Conservation (phyloP, 2,888 invertebrate genomes). For the Lithosia quadra region DNA sequence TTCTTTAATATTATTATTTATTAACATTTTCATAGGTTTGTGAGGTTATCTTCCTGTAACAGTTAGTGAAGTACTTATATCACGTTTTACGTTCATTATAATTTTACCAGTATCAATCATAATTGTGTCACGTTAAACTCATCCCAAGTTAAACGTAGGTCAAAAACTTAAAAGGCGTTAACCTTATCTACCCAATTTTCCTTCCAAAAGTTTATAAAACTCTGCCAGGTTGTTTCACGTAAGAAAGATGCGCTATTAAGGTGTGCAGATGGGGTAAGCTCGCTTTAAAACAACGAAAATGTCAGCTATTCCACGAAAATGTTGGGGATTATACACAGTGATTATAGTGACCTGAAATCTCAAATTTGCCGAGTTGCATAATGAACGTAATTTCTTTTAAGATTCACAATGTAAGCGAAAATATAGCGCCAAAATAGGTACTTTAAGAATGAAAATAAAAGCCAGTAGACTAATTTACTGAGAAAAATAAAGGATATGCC, state of each 20-base stretch:
- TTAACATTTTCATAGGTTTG: too few species aligned
- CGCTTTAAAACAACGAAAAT: constrained; percentile 16
- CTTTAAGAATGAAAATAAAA: not conserved
- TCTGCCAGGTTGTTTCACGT: not conserved
- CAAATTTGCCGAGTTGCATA: constrained; percentile 15
- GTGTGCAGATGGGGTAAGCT: constrained; percentile 6
- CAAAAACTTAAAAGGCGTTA: constrained; percentile 8
- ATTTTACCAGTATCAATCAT: not conserved
- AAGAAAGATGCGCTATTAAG: constrained; percentile 11
- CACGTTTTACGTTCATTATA: too few species aligned
- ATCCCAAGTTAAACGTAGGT: not conserved
- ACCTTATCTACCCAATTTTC: constrained; percentile 4
- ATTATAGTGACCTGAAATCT: constrained; percentile 15
- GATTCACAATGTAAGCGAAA: constrained; percentile 10
- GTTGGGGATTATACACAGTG: constrained; percentile 11
- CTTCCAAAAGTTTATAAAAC: not conserved
- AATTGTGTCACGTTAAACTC: not conserved
- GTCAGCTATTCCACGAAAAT: constrained; percentile 13
- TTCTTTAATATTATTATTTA: too few species aligned
- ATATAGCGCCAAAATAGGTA: not conserved
- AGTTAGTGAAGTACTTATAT: too few species aligned
- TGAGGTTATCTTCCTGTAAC: too few species aligned
- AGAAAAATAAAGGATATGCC: not conserved
- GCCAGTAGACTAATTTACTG: not conserved
- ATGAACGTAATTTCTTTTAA: constrained; percentile 11